phyloP scores from a whole-genome alignment of 2,888 invertebrate species.

The Drosophila meridiana region DNA sequence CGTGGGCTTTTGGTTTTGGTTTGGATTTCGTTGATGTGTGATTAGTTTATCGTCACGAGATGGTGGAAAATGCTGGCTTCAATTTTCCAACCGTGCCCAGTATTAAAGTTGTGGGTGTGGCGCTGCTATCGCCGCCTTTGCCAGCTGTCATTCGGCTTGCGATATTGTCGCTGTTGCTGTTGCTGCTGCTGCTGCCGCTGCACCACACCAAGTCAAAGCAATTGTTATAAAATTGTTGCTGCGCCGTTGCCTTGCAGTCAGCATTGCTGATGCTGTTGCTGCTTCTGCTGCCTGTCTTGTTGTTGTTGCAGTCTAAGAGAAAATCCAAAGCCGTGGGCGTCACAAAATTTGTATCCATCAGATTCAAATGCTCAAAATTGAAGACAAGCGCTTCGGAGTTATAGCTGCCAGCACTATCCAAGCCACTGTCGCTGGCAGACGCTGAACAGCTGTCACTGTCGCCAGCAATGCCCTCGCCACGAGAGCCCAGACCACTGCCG shows the following conservation, averaged over 20 bases:
- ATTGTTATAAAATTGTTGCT: constrained; percentile 83
- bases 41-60: constrained; percentile 66
- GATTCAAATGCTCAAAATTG: constrained; percentile 84
- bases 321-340: constrained; percentile 77
- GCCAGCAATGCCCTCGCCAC: constrained; percentile 10
- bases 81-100: constrained; percentile 77
- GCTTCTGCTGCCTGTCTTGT: constrained; percentile 44
- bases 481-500: constrained; percentile 16
- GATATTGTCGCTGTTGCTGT: constrained; percentile 23
- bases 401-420: constrained; percentile 81
- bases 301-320: constrained; percentile 78
- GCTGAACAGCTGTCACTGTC: constrained; percentile 55
- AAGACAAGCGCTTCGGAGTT: constrained; percentile 83
- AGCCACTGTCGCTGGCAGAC: constrained; percentile 78
- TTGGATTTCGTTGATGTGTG: constrained; percentile 47
- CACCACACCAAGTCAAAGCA: constrained; percentile 85
- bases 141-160: constrained; percentile 57
- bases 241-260: constrained; percentile 47
- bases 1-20: constrained; percentile 34
- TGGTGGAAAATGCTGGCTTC: constrained; percentile 81
- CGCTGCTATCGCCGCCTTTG: constrained; percentile 53
- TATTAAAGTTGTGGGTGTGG: constrained; percentile 72
- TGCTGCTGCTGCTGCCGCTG: constrained; percentile 39
- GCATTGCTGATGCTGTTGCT: constrained; percentile 60
- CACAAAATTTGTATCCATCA: constrained; percentile 65